Evolutionary conservation across 2,113 vertebrate species (phyloP).

Genomic region (Platysteira castanea): DNA sequence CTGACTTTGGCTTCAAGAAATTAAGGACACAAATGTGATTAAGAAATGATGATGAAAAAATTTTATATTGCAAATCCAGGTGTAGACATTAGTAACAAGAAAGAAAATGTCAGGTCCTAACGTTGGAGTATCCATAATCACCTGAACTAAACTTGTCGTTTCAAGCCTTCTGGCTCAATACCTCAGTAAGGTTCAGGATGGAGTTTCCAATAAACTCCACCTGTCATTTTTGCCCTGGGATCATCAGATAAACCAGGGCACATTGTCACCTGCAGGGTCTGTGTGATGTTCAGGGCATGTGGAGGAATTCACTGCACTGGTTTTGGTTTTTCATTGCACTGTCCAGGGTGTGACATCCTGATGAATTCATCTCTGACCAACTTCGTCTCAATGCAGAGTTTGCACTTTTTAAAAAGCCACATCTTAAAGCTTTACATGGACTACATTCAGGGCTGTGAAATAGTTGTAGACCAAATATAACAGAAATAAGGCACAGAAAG

Average conservation of each 20-base stretch:
- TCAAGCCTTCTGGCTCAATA: neutral
- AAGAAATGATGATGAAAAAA: neutral
- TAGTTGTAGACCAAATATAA: neutral
- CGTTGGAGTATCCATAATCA: neutral
- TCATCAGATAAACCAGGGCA: neutral
- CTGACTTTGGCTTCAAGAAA: neutral
- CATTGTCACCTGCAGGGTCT: neutral
- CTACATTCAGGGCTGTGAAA: neutral
- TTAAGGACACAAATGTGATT: neutral
- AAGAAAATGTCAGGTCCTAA: neutral
- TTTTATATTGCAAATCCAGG: neutral
- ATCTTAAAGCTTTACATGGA: neutral
- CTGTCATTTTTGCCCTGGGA: neutral
- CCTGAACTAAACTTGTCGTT: neutral
- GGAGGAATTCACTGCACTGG: neutral
- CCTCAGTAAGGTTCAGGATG: neutral
- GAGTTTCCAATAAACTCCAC: neutral
- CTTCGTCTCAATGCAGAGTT: neutral
- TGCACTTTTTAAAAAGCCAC: neutral
- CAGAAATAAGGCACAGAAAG: neutral
- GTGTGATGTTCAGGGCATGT: neutral
- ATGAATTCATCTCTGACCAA: neutral
- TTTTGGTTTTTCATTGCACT: neutral
- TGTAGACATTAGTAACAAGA: neutral
- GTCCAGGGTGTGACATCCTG: no score